phyloP scores from a whole-genome alignment of 2,797 vertebrate genomes.

The Notoglanidium macrostoma region DNA sequence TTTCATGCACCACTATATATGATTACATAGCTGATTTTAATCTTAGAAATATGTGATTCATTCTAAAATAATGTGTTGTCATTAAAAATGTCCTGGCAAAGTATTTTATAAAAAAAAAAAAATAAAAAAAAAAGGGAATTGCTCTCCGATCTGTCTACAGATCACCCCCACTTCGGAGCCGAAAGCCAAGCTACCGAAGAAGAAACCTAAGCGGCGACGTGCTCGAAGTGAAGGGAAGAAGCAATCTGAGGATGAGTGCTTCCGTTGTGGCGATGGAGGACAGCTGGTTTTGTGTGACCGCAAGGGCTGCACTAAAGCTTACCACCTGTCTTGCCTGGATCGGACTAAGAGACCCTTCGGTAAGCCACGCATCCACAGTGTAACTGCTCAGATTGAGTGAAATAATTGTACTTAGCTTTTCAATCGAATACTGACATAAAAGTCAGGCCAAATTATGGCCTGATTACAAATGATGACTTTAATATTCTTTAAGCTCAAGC shows the following conservation, averaged over 20 bases:
- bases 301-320: conserved; percentile 94
- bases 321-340: conserved; percentile 92
- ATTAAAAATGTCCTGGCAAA: neutral
- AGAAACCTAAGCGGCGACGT: conserved; percentile 79
- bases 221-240: conserved; percentile 83
- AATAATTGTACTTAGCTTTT: neutral
- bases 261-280: conserved; percentile 94
- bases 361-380: conserved; percentile 63
- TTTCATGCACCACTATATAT: neutral
- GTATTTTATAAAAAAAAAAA: neutral
- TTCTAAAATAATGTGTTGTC: neutral
- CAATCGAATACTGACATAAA: too few relatives aligned
- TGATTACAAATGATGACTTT: neutral
- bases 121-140: neutral
- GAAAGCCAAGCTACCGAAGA: conserved; percentile 88
- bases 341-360: conserved; percentile 95
- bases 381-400: neutral
- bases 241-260: conserved; percentile 93
- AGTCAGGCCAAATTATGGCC: neutral
- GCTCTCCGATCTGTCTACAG: conserved; percentile 52
- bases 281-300: conserved; percentile 93
- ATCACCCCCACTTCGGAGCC: conserved; percentile 81
- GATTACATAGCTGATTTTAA: neutral
- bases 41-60: neutral
- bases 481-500: neutral